Evolutionary conservation across 2,113 vertebrate genomes (phyloP).

Genomic region (Halichoeres trimaculatus): DNA sequence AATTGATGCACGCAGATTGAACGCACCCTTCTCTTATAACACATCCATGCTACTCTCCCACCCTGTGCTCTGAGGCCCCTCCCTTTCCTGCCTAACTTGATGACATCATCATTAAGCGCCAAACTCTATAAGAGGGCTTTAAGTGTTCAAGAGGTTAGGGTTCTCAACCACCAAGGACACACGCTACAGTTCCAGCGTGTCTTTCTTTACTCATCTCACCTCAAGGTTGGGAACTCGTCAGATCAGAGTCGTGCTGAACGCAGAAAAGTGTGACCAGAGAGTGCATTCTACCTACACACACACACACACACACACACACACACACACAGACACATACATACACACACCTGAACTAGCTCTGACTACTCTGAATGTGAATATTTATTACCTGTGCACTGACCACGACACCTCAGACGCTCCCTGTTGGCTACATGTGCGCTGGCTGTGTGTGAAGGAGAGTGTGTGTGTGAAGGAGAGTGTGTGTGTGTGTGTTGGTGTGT

Average conservation of each 20-base stretch:
- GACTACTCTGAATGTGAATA: conserved; percentile 80
- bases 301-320: conserved; percentile 32
- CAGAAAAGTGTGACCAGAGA: conserved; percentile 1
- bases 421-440: conserved; percentile 62
- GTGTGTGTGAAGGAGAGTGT: conserved; percentile 24
- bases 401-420: conserved; percentile 68
- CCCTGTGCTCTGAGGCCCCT: conserved; percentile 31
- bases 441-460: conserved; percentile 23
- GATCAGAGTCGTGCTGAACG: conserved; percentile 38
- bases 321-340: conserved; percentile 22
- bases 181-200: not conserved
- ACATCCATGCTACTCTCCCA: not conserved
- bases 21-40: not conserved
- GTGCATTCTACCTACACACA: conserved; percentile 23
- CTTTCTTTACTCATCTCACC: conserved; percentile 10
- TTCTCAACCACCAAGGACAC: conserved; percentile 16
- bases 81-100: conserved; percentile 64
- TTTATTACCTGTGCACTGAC: conserved; percentile 79
- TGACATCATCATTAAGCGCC: conserved; percentile 59
- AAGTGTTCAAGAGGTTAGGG: conserved; percentile 14
- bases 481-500: conserved; percentile 12
- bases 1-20: not conserved
- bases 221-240: conserved; percentile 18
- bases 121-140: conserved; percentile 56
- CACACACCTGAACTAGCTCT: conserved; percentile 63